Base-by-base conservation (phyloP, 2,113 vertebrate species). In the Mustela nigripes region DNA sequence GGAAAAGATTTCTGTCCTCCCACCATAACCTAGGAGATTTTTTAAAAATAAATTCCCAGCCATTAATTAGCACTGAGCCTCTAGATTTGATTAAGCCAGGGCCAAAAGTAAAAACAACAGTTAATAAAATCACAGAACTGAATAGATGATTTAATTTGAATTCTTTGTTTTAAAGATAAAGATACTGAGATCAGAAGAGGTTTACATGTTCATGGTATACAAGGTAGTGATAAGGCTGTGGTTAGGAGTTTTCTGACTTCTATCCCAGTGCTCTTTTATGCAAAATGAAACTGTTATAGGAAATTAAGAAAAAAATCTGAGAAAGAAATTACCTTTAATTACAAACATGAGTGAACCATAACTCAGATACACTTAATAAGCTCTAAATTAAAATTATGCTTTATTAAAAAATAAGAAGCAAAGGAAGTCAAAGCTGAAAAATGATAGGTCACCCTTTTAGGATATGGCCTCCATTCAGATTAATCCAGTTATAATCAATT, bases 301-400 rank as follows among this genome's bases (percentile, higher is more conserved):
- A 97, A 97, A 93, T 96, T 95, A 97, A 90, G 87, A 95, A 90
- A 65, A 95, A 96, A 92, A 87, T 91, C 80, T 92, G 63, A 92
- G 65, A 93, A 96, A 80, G 56, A 94, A 90, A 96, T 89, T 78
- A 95, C 58, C 91, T 94, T 93, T 97, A 97, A 96, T 96, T 93
- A 91, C 88, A 97, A 97, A 96, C 96, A 97, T 89, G 53, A 97
- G 88, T 53, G 50, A 96, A 95, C 92, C 92, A 91, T 97, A 97
- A 96, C 85, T 97, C 97, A 94, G 88, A 97, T 89, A 81, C 18
- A 94, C 76, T 94, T 97, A 97, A 96, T 97, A 98, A 97, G 88
- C 81, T 88, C 91, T 97, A 97, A 97, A 92, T 96, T 97, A 90
- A 98, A 95, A 95, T 80, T 95, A 93, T 74, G 48, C n/a, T 56